Evolutionary conservation across 2,797 vertebrate genomes (phyloP).

Genomic region (Philypnodon macrostomus): DNA sequence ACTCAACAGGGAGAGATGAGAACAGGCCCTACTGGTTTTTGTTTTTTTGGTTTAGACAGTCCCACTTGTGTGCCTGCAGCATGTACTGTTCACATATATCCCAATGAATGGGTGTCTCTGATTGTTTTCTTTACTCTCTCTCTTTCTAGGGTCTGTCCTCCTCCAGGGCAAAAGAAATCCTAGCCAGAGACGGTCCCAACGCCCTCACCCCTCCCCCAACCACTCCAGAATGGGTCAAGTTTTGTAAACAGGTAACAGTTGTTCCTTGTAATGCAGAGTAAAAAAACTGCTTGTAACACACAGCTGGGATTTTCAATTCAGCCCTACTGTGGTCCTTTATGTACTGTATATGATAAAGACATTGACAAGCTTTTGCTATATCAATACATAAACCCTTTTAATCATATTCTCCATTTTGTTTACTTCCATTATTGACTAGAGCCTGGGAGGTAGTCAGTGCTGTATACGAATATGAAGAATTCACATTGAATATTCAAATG

Average conservation of each 20-base stretch:
- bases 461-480: background rate
- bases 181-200: constrained; percentile 91
- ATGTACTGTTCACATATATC: background rate
- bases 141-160: constrained; percentile 82
- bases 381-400: too few relatives aligned
- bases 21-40: constrained; percentile 24
- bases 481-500: constrained; percentile 22
- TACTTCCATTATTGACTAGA: too few relatives aligned
- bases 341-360: too few relatives aligned
- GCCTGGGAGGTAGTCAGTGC: too few relatives aligned
- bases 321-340: too few relatives aligned
- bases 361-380: too few relatives aligned
- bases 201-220: constrained; percentile 92
- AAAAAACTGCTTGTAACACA: background rate
- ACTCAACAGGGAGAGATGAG: background rate
- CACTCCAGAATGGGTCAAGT: constrained; percentile 96
- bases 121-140: background rate
- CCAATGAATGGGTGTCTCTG: background rate
- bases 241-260: constrained; percentile 82
- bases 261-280: background rate
- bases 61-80: background rate
- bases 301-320: too few relatives aligned
- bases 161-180: constrained; percentile 86
- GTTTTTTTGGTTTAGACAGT: constrained; percentile 1
- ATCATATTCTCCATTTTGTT: too few relatives aligned